Evolutionary conservation across 1,140 invertebrate species (phyloP).

Genomic region (Drosophila hydei): DNA sequence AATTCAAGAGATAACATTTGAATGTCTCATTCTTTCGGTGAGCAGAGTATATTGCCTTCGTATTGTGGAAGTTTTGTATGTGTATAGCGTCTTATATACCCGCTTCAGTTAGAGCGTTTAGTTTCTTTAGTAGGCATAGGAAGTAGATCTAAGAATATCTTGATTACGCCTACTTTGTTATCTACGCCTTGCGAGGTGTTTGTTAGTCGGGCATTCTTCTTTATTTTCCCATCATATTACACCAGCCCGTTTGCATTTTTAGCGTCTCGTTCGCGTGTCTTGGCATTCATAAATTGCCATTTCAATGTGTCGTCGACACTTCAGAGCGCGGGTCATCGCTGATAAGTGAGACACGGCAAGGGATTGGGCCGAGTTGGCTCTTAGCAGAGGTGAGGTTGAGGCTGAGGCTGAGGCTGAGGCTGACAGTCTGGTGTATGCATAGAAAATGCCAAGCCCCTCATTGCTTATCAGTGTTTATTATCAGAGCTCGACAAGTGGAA

Average conservation of each 20-base stretch:
- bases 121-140: no score
- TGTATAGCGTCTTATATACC: no score
- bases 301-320: slow-evolving; percentile 35
- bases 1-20: no score
- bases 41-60: no score
- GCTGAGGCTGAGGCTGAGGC: neutral
- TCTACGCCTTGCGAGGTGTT: neutral
- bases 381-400: slow-evolving; percentile 4
- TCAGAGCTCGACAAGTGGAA: slow-evolving; percentile 49
- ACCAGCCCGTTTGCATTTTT: no score
- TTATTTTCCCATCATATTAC: neutral
- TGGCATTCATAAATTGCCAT: slow-evolving; percentile 21
- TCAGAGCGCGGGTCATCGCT: slow-evolving; percentile 56
- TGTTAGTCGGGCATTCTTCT: neutral
- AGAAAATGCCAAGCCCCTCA: slow-evolving; percentile 25
- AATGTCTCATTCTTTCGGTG: no score
- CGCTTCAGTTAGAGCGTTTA: no score
- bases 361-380: neutral
- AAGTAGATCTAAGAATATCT: neutral
- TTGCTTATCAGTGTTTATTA: slow-evolving; percentile 62
- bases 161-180: no score
- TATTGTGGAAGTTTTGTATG: no score
- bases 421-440: slow-evolving; percentile 26
- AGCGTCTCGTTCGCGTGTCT: slow-evolving; percentile 15
- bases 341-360: slow-evolving; percentile 41